phyloP scores from a whole-genome alignment of 1,140 invertebrate genomes.

The Scaptomyza pallida region DNA sequence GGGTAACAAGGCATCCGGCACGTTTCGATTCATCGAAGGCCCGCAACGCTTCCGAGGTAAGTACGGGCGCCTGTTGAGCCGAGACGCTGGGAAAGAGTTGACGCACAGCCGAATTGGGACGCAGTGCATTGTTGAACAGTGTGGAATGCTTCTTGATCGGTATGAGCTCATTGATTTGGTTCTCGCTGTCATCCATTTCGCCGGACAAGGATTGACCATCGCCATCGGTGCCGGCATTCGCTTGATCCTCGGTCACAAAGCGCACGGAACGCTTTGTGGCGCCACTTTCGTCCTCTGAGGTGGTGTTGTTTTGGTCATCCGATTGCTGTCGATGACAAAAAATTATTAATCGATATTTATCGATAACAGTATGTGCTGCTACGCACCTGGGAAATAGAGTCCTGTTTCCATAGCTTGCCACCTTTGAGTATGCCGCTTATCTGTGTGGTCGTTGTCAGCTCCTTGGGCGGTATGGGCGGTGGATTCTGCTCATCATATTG shows the following conservation, averaged over 20 bases:
- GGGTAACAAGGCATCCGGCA: slow-evolving; percentile 85
- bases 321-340: slow-evolving; percentile 50
- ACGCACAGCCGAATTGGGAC: slow-evolving; percentile 89
- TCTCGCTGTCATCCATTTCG: slow-evolving; percentile 73
- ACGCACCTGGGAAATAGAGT: slow-evolving; percentile 83
- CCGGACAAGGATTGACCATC: slow-evolving; percentile 61
- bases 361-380: neutral
- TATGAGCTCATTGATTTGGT: slow-evolving; percentile 81
- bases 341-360: too few species aligned
- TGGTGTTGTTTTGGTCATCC: slow-evolving; percentile 81
- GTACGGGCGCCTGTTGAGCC: slow-evolving; percentile 86
- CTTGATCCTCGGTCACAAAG: slow-evolving; percentile 71
- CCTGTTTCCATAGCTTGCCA: slow-evolving; percentile 87
- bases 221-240: slow-evolving; percentile 63
- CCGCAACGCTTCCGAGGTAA: slow-evolving; percentile 87
- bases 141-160: slow-evolving; percentile 83
- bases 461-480: slow-evolving; percentile 75
- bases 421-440: slow-evolving; percentile 87
- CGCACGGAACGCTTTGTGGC: slow-evolving; percentile 80
- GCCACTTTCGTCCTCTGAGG: slow-evolving; percentile 76
- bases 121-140: slow-evolving; percentile 79
- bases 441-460: slow-evolving; percentile 83
- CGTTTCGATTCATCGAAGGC: slow-evolving; percentile 88
- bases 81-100: slow-evolving; percentile 88
- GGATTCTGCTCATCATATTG: slow-evolving; percentile 58